A percentile compares a stretch with the other conserved stretches of the same genome.
phyloP scores from a whole-genome alignment of 2,888 invertebrate species.

The Cephus pygmeus region DNA sequence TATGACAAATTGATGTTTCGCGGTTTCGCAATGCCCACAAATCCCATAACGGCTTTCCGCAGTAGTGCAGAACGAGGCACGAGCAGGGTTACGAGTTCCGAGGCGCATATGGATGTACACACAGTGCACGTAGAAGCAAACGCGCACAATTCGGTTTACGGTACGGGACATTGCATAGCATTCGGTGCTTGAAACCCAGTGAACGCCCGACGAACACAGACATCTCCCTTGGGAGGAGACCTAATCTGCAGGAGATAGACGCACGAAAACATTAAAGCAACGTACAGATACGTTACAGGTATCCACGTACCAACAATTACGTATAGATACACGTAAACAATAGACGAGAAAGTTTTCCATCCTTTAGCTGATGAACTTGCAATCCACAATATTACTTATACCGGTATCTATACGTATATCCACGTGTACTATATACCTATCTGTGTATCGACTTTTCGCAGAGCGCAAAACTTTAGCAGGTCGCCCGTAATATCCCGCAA shows the following conservation, averaged over 20 bases:
- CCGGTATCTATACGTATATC: not conserved
- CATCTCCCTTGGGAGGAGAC: not conserved
- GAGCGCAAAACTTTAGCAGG: not conserved
- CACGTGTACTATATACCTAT: not conserved
- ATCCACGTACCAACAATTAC: not conserved
- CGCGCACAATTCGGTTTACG: not conserved
- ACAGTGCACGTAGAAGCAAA: not conserved
- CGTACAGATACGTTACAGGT: not conserved
- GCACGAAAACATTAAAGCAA: not conserved
- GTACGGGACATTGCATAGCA: not conserved
- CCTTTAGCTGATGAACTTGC: no score
- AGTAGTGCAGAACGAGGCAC: not conserved
- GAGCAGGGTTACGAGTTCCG: not conserved
- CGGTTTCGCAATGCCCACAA: not conserved
- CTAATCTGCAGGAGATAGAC: not conserved
- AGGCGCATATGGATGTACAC: not conserved
- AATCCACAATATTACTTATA: no score
- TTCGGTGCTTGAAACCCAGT: not conserved
- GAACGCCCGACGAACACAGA: not conserved
- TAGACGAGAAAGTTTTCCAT: not conserved
- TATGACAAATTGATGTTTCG: constrained; percentile 8
- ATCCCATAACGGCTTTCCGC: constrained; percentile 3
- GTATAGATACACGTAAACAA: not conserved
- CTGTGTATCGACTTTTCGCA: not conserved
- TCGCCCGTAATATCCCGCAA: not conserved